Conservation (phyloP, 1,140 invertebrate species). For the Ephestia elutella region DNA sequence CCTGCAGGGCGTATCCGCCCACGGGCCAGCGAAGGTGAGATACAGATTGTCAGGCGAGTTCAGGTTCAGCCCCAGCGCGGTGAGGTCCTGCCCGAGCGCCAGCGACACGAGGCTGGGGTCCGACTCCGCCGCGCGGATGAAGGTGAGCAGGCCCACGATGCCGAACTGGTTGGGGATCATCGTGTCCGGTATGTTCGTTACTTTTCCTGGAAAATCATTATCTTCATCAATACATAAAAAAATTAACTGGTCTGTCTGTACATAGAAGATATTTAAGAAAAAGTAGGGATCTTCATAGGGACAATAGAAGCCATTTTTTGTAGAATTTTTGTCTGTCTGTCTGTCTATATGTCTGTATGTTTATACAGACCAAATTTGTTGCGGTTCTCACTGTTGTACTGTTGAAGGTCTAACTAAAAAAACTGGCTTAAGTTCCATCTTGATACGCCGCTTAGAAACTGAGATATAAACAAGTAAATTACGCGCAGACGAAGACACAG, state of each 20-base stretch:
- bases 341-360: too few species aligned
- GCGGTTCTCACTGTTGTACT: too few species aligned
- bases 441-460: too few species aligned
- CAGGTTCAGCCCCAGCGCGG: constrained; percentile 96
- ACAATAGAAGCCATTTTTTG: too few species aligned
- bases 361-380: too few species aligned
- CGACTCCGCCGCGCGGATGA: constrained; percentile 97
- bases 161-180: constrained; percentile 99
- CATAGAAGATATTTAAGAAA: not conserved
- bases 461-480: too few species aligned
- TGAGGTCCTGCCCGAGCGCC: constrained; percentile 97
- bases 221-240: not conserved
- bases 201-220: constrained; percentile 81
- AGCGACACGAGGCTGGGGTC: constrained; percentile 96
- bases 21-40: constrained; percentile 98
- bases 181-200: constrained; percentile 97
- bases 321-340: too few species aligned
- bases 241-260: not conserved
- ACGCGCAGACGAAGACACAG: too few species aligned
- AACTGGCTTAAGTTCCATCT: too few species aligned
- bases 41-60: constrained; percentile 98
- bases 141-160: constrained; percentile 97
- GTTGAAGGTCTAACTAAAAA: too few species aligned
- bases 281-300: too few species aligned
- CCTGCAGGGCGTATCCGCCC: constrained; percentile 96